These are phyloP conservation scores for Pseudopipra pipra DNA, from an alignment of 2,113 vertebrate genomes.

Conservation along the genomic window DNA sequence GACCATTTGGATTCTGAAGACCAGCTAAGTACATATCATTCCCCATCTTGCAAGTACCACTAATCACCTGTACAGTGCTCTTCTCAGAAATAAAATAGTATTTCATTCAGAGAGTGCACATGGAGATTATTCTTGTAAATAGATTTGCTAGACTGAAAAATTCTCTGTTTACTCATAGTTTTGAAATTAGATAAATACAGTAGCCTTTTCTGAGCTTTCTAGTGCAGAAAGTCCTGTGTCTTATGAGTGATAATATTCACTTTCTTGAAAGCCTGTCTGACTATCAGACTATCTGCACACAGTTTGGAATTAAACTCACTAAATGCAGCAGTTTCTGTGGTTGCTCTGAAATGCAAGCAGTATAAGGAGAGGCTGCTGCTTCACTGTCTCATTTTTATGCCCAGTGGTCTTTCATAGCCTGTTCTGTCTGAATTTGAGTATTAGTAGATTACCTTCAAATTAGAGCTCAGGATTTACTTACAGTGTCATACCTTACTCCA, in stretches of 20 bases:
- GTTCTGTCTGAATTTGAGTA: conserved; percentile 23
- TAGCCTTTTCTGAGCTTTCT: not conserved
- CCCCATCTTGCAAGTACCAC: not conserved
- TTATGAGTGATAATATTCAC: not conserved
- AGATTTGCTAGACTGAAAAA: not conserved
- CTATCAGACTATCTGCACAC: not conserved
- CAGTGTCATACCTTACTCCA: not conserved
- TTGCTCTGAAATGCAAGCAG: not conserved
- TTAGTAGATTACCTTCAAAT: conserved; percentile 41
- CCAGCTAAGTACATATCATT: not conserved
- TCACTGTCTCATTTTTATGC: conserved; percentile 13
- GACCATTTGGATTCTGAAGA: not conserved
- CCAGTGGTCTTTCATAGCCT: not conserved
- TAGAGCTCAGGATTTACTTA: not conserved
- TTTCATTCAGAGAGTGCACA: not conserved
- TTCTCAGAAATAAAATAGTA: not conserved
- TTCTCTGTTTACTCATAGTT: not conserved
- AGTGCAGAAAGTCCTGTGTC: not conserved
- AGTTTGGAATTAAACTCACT: conserved; percentile 6
- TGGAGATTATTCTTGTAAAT: not conserved
- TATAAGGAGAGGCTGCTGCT: not conserved
- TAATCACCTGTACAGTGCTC: not conserved
- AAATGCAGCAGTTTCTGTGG: conserved; percentile 15
- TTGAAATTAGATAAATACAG: not conserved
- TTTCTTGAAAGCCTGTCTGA: not conserved